These are phyloP conservation scores for Calcarius ornatus DNA, from an alignment of 2,113 vertebrate genomes.

Conservation along the genomic window DNA sequence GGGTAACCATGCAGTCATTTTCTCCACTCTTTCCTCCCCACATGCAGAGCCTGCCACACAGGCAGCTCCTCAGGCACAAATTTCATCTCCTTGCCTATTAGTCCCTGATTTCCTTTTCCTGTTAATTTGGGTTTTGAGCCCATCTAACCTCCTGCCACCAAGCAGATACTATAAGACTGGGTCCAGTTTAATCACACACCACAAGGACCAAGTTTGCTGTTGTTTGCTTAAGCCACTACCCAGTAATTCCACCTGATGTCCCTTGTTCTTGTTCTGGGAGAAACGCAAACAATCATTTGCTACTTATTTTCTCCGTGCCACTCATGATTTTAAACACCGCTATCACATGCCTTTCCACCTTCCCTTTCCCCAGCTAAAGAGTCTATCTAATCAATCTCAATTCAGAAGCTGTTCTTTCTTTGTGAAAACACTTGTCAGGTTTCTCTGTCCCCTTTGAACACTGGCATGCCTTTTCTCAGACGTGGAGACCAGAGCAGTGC, in stretches of 20 bases:
- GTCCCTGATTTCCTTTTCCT: background rate
- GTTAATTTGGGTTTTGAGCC: background rate
- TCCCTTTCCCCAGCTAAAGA: background rate
- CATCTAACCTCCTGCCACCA: background rate
- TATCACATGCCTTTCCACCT: background rate
- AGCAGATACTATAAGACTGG: background rate
- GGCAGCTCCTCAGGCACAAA: background rate
- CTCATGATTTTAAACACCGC: slow-evolving; percentile 7
- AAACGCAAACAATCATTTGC: slow-evolving; percentile 35
- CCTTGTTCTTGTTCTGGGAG: background rate
- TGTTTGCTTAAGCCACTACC: slow-evolving; percentile 14
- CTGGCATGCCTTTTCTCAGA: background rate
- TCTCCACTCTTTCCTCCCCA: background rate
- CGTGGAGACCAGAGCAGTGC: background rate
- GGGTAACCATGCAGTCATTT: background rate
- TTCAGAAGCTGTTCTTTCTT: background rate
- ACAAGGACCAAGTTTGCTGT: background rate
- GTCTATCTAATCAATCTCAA: slow-evolving; percentile 56
- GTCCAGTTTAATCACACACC: background rate
- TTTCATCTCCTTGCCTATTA: background rate
- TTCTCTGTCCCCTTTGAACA: background rate
- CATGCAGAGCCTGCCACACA: background rate
- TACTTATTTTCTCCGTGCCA: slow-evolving; percentile 43
- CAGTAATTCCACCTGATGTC: background rate
- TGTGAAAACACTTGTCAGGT: slow-evolving; percentile 28